Evolutionary conservation across 2,888 invertebrate species (phyloP).

Genomic region (Epinotia bilunana): DNA sequence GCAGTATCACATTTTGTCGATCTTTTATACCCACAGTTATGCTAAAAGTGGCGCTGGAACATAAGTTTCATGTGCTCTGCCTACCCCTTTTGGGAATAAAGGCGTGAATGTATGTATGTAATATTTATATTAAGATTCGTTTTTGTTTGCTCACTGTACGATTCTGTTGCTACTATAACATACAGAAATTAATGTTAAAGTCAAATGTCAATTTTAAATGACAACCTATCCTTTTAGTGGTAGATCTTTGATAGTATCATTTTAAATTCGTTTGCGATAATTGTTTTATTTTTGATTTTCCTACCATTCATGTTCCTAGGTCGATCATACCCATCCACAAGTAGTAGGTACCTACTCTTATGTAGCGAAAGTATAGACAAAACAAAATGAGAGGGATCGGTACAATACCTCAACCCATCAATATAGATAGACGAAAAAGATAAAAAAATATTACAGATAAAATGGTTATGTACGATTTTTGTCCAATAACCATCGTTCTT

Average conservation of each 20-base stretch:
- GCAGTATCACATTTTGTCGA: no score
- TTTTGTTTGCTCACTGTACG: not conserved
- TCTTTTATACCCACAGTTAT: no score
- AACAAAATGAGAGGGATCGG: no score
- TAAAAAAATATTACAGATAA: no score
- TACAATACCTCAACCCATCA: no score
- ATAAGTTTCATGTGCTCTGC: no score
- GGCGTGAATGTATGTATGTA: no score
- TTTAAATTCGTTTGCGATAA: not conserved
- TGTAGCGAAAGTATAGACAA: not conserved
- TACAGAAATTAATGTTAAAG: constrained; percentile 6
- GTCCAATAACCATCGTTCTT: no score
- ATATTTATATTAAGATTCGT: not conserved
- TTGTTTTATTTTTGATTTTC: not conserved
- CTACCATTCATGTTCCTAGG: not conserved
- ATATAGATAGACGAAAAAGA: no score
- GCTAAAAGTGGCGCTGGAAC: no score
- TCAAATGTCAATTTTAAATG: constrained; percentile 18
- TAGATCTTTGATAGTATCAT: not conserved
- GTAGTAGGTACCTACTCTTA: not conserved
- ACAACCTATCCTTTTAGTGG: constrained; percentile 3
- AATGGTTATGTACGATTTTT: no score
- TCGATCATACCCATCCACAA: not conserved
- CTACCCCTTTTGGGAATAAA: no score
- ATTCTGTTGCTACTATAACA: not conserved